Evolutionary conservation across 2,888 invertebrate genomes (phyloP).

Genomic region (Pollenia griseotomentosa): DNA sequence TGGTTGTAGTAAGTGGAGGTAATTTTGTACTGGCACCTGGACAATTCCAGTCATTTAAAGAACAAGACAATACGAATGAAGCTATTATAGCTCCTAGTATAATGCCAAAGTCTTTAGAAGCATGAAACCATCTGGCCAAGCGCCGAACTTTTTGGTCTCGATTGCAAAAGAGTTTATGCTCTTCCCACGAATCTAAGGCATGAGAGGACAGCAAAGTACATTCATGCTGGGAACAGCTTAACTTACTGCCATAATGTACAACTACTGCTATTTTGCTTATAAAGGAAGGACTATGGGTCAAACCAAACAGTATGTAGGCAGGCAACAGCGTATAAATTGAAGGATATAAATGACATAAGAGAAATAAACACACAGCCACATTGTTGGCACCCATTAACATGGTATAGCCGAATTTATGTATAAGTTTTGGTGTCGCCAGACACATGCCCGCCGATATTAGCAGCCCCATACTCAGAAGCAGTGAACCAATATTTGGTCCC

Average conservation of each 20-base stretch:
- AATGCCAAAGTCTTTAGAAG: slow-evolving; percentile 86
- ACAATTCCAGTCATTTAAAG: slow-evolving; percentile 81
- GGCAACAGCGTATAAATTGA: slow-evolving; percentile 85
- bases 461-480: slow-evolving; percentile 87
- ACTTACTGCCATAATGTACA: slow-evolving; percentile 81
- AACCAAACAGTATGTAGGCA: slow-evolving; percentile 86
- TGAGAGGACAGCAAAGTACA: slow-evolving; percentile 77
- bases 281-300: slow-evolving; percentile 85
- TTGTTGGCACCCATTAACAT: slow-evolving; percentile 85
- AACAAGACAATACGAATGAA: slow-evolving; percentile 84
- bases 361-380: slow-evolving; percentile 86
- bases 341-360: slow-evolving; percentile 87
- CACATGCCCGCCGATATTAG: slow-evolving; percentile 86
- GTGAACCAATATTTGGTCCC: slow-evolving; percentile 86
- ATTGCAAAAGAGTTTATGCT: slow-evolving; percentile 83
- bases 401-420: slow-evolving; percentile 85
- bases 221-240: slow-evolving; percentile 83
- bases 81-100: slow-evolving; percentile 86
- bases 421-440: slow-evolving; percentile 85
- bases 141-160: slow-evolving; percentile 85
- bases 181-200: slow-evolving; percentile 80
- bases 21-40: slow-evolving; percentile 62
- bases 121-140: slow-evolving; percentile 85
- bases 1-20: slow-evolving; percentile 6
- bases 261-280: slow-evolving; percentile 82